Evolutionary conservation across 2,888 invertebrate genomes (phyloP).

Genomic region (Ophion ellenae): DNA sequence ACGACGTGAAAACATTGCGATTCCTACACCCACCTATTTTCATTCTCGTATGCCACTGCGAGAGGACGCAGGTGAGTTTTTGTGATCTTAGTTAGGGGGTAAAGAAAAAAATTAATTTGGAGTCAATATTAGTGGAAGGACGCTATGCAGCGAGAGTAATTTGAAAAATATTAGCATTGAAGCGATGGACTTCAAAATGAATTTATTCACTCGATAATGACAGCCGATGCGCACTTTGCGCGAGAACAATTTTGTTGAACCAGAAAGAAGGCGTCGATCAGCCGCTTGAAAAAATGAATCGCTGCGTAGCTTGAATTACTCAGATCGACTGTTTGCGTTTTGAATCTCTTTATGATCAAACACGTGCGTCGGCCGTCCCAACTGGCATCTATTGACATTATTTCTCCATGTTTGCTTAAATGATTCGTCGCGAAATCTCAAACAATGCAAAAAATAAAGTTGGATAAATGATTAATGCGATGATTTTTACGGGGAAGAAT

Average conservation of each 20-base stretch:
- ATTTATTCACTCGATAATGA: background rate
- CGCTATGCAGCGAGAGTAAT: background rate
- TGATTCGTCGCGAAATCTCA: background rate
- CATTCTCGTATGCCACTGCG: background rate
- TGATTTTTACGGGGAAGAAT: background rate
- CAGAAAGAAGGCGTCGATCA: background rate
- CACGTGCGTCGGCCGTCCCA: constrained; percentile 4
- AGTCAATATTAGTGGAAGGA: background rate
- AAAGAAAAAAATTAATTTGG: background rate
- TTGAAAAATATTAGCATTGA: too few species aligned
- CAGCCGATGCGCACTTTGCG: background rate
- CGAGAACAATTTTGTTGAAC: background rate
- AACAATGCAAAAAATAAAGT: background rate
- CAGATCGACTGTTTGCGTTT: background rate
- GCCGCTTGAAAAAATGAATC: background rate
- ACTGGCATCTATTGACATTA: background rate
- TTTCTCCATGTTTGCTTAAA: background rate
- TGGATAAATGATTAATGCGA: background rate
- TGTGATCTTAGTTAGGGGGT: background rate
- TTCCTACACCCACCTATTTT: background rate
- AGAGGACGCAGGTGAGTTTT: constrained; percentile 5
- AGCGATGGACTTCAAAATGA: background rate
- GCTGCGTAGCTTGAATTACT: constrained; percentile 6
- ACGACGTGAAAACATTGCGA: background rate
- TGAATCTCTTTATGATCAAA: constrained; percentile 3